Evolutionary conservation across 23 tunicate species (phyloP).

Genomic region (Oikopleura vanhoeffeni): DNA sequence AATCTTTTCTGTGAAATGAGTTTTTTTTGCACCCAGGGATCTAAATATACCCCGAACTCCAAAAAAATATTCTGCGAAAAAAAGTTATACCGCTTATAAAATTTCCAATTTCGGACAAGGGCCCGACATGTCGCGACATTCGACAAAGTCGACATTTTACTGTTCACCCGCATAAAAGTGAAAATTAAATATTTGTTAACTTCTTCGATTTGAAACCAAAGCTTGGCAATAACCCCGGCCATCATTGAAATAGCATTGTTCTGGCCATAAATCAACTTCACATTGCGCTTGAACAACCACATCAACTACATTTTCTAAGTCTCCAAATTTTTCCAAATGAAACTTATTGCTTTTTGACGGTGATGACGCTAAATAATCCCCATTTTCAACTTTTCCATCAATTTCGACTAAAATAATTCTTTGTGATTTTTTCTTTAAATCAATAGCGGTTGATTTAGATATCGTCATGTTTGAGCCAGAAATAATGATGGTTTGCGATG

Average conservation of each 20-base stretch:
- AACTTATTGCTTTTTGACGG: background rate
- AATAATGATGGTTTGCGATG: background rate
- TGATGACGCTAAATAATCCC: background rate
- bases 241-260: background rate
- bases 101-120: too few species aligned
- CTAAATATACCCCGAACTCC: too few species aligned
- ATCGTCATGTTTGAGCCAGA: background rate
- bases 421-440: background rate
- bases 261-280: background rate
- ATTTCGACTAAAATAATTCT: background rate
- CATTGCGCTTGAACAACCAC: background rate
- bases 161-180: too few species aligned
- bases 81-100: too few species aligned
- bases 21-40: too few species aligned
- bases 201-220: too few species aligned
- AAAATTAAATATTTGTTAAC: too few species aligned
- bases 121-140: too few species aligned
- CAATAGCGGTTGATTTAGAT: background rate
- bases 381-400: background rate
- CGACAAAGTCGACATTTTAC: too few species aligned
- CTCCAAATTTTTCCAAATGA: background rate
- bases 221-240: background rate
- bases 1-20: too few species aligned
- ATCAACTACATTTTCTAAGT: background rate
- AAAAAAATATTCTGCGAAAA: too few species aligned